Evolutionary conservation across 2,888 invertebrate genomes (phyloP).

Genomic region (Rotaria sp.): DNA sequence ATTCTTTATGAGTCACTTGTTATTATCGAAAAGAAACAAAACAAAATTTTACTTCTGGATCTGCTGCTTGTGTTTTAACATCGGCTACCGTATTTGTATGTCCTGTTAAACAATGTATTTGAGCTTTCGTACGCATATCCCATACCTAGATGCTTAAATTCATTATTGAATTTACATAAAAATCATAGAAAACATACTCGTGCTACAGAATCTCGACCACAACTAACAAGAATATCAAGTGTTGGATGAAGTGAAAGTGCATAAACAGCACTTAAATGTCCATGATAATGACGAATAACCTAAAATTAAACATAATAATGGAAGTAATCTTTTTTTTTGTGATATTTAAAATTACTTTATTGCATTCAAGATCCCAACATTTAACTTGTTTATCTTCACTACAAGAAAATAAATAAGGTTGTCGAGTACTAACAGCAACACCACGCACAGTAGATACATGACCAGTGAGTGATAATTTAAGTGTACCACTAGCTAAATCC

Average conservation of each 20-base stretch:
- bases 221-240: conserved; percentile 84
- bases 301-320: conserved; percentile 57
- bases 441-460: conserved; percentile 96
- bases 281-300: conserved; percentile 87
- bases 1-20: too few relatives aligned
- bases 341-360: conserved; percentile 65
- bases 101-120: conserved; percentile 86
- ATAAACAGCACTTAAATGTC: conserved; percentile 92
- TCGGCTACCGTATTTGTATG: conserved; percentile 95
- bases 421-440: conserved; percentile 80
- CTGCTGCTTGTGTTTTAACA: conserved; percentile 80
- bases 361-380: conserved; percentile 99
- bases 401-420: conserved; percentile 95
- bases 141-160: conserved; percentile 63
- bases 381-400: conserved; percentile 98
- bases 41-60: conserved; percentile 69
- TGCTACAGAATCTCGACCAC: conserved; percentile 88
- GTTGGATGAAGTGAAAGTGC: conserved; percentile 84
- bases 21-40: too few relatives aligned
- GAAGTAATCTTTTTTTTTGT: conserved; percentile 47
- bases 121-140: conserved; percentile 98
- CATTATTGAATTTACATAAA: conserved; percentile 29
- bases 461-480: conserved; percentile 92
- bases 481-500: conserved; percentile 88
- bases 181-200: conserved; percentile 57